Evolutionary conservation across 2,113 vertebrate genomes (phyloP).

Genomic region (Hydropotes inermis): DNA sequence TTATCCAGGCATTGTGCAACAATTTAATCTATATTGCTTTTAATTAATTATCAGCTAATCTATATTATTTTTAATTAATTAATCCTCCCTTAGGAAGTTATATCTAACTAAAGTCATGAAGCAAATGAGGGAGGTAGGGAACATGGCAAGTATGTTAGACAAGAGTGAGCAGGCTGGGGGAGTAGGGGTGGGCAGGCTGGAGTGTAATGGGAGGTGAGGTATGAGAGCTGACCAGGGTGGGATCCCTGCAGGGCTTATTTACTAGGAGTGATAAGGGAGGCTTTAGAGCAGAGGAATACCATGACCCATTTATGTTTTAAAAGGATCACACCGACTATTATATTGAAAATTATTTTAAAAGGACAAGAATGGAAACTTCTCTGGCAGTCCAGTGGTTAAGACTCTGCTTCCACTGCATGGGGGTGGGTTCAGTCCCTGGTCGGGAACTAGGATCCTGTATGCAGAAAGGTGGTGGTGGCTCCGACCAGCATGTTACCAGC

Average conservation of each 20-base stretch:
- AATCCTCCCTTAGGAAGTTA: not conserved
- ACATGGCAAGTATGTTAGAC: not conserved
- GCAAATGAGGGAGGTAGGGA: not conserved
- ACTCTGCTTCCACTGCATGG: not conserved
- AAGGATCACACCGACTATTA: not conserved
- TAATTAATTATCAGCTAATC: not conserved
- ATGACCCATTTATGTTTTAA: not conserved
- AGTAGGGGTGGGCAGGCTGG: not conserved
- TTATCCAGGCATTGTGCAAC: not conserved
- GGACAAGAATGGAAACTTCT: not conserved
- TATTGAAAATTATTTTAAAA: not conserved
- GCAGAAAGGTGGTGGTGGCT: not conserved
- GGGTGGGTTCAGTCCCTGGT: not conserved
- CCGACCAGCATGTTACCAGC: not conserved
- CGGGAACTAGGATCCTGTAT: not conserved
- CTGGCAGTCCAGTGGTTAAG: not conserved
- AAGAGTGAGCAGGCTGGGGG: not conserved
- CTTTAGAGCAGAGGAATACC: not conserved
- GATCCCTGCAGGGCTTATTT: not conserved
- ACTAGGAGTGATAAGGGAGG: not conserved
- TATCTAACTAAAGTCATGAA: not conserved
- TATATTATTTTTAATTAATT: not conserved
- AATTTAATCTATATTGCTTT: slow-evolving; percentile 11
- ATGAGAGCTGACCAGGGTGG: not conserved
- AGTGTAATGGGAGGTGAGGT: not conserved